Conservation (phyloP, 2,797 vertebrate species). For the Clarias pachynema region DNA sequence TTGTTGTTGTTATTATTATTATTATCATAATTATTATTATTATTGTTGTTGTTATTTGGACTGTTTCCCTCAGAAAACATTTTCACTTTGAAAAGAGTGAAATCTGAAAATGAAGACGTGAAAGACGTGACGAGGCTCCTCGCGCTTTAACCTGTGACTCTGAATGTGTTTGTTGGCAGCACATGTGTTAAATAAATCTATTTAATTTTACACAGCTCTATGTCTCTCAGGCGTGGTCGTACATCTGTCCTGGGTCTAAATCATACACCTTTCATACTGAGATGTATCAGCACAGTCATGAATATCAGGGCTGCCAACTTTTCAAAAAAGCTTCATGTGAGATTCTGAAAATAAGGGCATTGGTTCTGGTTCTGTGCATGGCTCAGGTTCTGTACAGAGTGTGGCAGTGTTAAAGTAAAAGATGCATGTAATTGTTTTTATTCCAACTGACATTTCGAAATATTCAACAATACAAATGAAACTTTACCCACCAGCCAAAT, state of each 20-base stretch:
- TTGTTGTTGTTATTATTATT: background rate
- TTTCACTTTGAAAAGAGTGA: background rate
- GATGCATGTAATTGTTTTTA: too few species aligned
- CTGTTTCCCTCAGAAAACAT: background rate
- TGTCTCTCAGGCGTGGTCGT: background rate
- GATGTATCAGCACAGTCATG: background rate
- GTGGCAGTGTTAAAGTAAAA: too few species aligned
- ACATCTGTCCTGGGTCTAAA: background rate
- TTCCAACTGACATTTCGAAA: too few species aligned
- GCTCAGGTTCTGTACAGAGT: too few species aligned
- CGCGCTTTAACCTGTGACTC: constrained; percentile 45
- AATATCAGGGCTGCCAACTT: too few species aligned
- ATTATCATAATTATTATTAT: background rate
- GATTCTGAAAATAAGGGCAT: too few species aligned
- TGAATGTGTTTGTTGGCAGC: constrained; percentile 58
- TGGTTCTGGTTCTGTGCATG: too few species aligned
- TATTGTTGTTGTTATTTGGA: constrained; percentile 10
- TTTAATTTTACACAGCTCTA: constrained; percentile 62
- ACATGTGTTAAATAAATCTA: constrained; percentile 65
- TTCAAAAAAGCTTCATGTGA: too few species aligned
- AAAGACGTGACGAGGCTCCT: background rate
- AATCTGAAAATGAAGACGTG: background rate
- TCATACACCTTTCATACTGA: background rate
- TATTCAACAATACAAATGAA: too few species aligned
- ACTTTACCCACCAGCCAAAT: too few species aligned